Base-by-base conservation (phyloP, 2,113 vertebrate genomes). In the Egretta garzetta region DNA sequence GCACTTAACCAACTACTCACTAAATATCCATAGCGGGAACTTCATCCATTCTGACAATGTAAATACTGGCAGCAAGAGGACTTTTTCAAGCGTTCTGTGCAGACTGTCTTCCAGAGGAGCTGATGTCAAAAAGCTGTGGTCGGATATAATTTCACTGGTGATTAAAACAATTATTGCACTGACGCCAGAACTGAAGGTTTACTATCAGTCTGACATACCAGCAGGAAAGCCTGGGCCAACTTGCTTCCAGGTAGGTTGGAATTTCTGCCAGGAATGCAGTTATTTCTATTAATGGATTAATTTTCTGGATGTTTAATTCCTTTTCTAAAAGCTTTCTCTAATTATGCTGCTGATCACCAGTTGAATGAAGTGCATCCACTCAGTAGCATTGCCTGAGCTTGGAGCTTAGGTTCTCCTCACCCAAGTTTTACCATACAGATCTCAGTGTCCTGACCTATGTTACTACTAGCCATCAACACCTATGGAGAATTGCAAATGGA, bases 1-100 rank as follows among this genome's bases (percentile, higher is more conserved):
- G 99, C 99, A 99, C 98, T 97, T 99, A 76, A 99, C 99, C 66
- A 99, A 99, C 98, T 99, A 99, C 72, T 99, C 99, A 1, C 98
- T 99, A 58, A 99, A 99, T 74, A 96, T 99, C 93, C 99, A 99
- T 70, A 99, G 99, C 0, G 98, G 98, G 30, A 99, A 99, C 95
- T 99, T 99, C 18, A 95, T 99, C 92, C 99, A 99, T 96, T 99
- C 99, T 2, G 99, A 99, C 98, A 99, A 96, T 45, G 98, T 92
- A 24, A 99, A 95, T 98, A 99, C 99, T 0, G 99, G 99, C 96
- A 99, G 99, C 98, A 99, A 99, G 85, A 98, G 99, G 91, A 99
- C 99, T 8, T 99, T 99, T 26, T 99, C 99, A 89, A 99, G 99
- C 89, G 98, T 99, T 62, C 99, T 99, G 9, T 98, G 97, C 92